Conservation (phyloP, 1,140 invertebrate species). For the Aphaenogaster rudis region DNA sequence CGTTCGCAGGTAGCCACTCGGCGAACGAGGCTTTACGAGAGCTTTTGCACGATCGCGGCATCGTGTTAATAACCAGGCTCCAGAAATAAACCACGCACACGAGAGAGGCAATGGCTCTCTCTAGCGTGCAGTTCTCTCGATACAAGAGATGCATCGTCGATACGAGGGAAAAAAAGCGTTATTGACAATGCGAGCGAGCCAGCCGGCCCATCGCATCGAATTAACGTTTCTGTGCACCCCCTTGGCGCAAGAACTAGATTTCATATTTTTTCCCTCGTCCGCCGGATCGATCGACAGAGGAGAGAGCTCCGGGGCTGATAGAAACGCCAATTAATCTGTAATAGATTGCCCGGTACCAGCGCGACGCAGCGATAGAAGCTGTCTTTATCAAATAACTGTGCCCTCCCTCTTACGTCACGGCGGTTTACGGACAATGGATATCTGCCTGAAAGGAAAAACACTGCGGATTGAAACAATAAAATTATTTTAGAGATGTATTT, state of each 20-base stretch:
- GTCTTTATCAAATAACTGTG: slow-evolving; percentile 42
- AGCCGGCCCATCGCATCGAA: slow-evolving; percentile 44
- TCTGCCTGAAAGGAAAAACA: neutral
- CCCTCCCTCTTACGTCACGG: neutral
- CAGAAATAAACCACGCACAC: neutral
- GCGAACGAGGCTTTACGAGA: slow-evolving; percentile 53
- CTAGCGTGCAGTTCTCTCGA: neutral
- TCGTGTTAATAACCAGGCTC: slow-evolving; percentile 60
- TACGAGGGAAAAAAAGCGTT: slow-evolving; percentile 37
- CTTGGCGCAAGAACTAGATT: slow-evolving; percentile 32
- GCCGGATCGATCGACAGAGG: neutral
- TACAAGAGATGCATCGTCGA: slow-evolving; percentile 37
- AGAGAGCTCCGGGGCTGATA: slow-evolving; percentile 26
- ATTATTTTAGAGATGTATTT: slow-evolving; percentile 1
- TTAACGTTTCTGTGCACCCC: slow-evolving; percentile 38
- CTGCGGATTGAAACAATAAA: slow-evolving; percentile 9
- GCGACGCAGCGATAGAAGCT: neutral
- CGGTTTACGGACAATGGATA: neutral
- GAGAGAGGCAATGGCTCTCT: slow-evolving; percentile 12
- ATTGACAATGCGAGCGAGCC: slow-evolving; percentile 49
- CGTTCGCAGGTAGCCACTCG: slow-evolving; percentile 66
- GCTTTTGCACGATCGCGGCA: slow-evolving; percentile 56
- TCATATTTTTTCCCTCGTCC: slow-evolving; percentile 23
- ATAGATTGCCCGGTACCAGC: slow-evolving; percentile 8
- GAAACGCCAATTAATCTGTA: slow-evolving; percentile 52